Conservation (phyloP, 2,797 vertebrate species). For the Semaprochilodus insignis region DNA sequence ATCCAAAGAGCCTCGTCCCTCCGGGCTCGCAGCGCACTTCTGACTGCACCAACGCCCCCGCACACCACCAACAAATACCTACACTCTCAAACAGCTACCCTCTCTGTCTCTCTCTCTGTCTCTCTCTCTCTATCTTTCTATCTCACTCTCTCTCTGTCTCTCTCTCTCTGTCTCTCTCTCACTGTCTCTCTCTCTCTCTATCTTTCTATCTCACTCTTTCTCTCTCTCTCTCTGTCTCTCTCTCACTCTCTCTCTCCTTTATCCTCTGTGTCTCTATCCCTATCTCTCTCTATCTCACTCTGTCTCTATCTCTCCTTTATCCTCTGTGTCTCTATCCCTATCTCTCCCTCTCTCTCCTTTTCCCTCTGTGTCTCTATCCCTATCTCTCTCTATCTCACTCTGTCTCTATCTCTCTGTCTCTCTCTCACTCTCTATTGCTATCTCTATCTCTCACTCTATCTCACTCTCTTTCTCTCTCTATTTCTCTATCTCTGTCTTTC, state of each 20-base stretch:
- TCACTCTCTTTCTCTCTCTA: too few species aligned
- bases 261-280: too few species aligned
- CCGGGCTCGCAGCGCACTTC: slow-evolving; percentile 85
- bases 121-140: not conserved
- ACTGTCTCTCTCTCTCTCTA: slow-evolving; percentile 62
- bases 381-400: slow-evolving; percentile 58
- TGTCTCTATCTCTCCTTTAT: too few species aligned
- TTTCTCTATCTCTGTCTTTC: too few species aligned
- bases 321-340: not conserved
- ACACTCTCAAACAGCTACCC: slow-evolving; percentile 32
- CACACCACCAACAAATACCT: slow-evolving; percentile 43
- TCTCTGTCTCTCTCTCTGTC: slow-evolving; percentile 25
- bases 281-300: too few species aligned
- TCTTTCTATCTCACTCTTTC: slow-evolving; percentile 56
- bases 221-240: slow-evolving; percentile 45
- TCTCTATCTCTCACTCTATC: too few species aligned
- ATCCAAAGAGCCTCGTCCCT: slow-evolving; percentile 99
- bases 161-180: slow-evolving; percentile 46
- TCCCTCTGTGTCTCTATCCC: not conserved
- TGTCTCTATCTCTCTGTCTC: slow-evolving; percentile 62
- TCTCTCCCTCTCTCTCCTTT: slow-evolving; percentile 36
- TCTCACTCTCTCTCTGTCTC: slow-evolving; percentile 60
- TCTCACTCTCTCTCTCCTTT: slow-evolving; percentile 58
- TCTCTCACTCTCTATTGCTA: too few species aligned
- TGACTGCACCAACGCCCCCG: slow-evolving; percentile 42